Evolutionary conservation across 2,888 invertebrate species (phyloP), one percentile per base, ranked within the genome.

Genomic region (Minunthozetes semirufus): DNA sequence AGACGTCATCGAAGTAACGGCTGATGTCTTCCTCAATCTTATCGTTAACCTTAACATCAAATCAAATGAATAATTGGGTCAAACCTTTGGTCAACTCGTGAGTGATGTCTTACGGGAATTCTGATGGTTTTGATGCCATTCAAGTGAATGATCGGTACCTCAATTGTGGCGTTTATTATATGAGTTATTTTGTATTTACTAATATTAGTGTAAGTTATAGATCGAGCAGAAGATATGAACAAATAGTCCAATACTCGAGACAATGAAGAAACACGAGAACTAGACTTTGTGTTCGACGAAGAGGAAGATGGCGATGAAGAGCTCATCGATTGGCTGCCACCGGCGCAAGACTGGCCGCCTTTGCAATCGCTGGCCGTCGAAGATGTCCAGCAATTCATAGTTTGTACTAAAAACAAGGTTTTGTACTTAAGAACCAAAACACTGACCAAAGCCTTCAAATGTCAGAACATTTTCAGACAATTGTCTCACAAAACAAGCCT

Each of bases 1-100:
- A 88, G n/a, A 89, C 87, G 76, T 86, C 84, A 81, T 94, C 92
- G 84, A 94, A 90, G 82, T 90, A 89, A 3, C 50, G n/a, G 11
- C 33, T 19, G 61, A 78, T 76, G 70, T 78, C 72, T 68, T 68
- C 68, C 9, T 68, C 68, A 11, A 68, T 68, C 42, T 68, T 68
- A n/a, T 68, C 68, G 68, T 68, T 68, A 13, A 68, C 68, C 68
- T 68, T 8, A 68, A 61, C 17, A 27, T 61, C 3, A 59, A n/a
- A 25, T 22, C 3, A 59, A 22, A 6, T 61, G n/a, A n/a, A n/a
- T 33, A 33, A 33, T 33, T 27, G n/a, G 19, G 27, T 29, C 17
- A 27, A 15, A 11, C 27, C 22, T 15, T 6, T 1, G 27, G 61
- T 25, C 25, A 19, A 29, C 25, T 17, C 11, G 9, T 33, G 29